Conservation (phyloP, 2,113 vertebrate genomes). For the Eptatretus burgeri region DNA sequence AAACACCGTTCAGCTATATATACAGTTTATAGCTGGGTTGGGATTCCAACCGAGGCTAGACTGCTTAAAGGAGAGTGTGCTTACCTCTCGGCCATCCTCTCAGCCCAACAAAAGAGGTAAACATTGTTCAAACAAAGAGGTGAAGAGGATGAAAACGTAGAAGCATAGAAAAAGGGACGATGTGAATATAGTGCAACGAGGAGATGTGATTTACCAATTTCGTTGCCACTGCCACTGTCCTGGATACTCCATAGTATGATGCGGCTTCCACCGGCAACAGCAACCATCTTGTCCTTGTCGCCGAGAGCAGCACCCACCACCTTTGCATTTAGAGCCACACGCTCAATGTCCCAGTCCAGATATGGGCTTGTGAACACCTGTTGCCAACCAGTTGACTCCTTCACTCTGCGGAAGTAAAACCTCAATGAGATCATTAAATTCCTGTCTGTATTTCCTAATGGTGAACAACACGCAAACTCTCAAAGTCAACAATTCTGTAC, state of each 20-base stretch:
- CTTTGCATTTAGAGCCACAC: constrained; percentile 80
- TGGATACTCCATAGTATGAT: constrained; percentile 94
- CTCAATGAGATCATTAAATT: background rate
- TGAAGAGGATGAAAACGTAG: too few species aligned
- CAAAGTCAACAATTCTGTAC: background rate
- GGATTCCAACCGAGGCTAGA: too few species aligned
- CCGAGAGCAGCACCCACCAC: constrained; percentile 84
- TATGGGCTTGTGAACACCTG: constrained; percentile 84
- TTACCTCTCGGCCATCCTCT: too few species aligned
- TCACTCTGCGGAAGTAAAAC: constrained; percentile 28
- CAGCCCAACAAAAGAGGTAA: too few species aligned
- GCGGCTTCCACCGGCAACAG: constrained; percentile 56
- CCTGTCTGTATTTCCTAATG: too few species aligned
- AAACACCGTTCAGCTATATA: too few species aligned
- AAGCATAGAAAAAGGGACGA: too few species aligned
- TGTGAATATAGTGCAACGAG: too few species aligned
- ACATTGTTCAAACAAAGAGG: too few species aligned
- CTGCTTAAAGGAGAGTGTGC: too few species aligned
- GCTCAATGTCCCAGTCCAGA: constrained; percentile 61
- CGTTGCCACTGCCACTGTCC: constrained; percentile 62
- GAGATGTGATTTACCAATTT: constrained; percentile 32
- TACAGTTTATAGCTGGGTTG: too few species aligned
- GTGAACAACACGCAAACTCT: background rate
- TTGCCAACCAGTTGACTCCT: constrained; percentile 90
- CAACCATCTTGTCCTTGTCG: constrained; percentile 97